A percentile compares a stretch with the other conserved stretches of the same genome.
Conservation (phyloP, 2,888 invertebrate species). For the Spisula subtruncata region DNA sequence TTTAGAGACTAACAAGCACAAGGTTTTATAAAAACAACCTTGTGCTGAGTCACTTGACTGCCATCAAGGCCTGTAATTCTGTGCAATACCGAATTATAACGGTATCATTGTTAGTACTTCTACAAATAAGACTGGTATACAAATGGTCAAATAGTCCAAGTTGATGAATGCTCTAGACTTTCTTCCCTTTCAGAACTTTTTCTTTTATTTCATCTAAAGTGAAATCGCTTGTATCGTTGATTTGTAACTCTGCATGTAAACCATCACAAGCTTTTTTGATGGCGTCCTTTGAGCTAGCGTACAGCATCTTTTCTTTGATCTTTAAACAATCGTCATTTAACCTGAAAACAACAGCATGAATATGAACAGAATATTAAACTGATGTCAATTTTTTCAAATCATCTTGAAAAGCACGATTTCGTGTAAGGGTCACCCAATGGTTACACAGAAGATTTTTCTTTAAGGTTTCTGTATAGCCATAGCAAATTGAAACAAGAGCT, state of each 20-base stretch:
- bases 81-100: neutral
- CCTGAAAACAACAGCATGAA: constrained; percentile 40
- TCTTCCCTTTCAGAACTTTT: neutral
- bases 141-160: constrained; percentile 6
- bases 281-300: constrained; percentile 32
- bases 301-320: constrained; percentile 42
- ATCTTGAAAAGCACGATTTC: no score
- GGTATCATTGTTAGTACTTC: neutral
- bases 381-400: no score
- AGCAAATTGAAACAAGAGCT: no score
- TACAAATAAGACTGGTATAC: constrained; percentile 4
- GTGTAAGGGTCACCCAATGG: no score
- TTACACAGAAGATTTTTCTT: no score
- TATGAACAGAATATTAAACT: no score
- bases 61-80: neutral
- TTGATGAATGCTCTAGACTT: neutral
- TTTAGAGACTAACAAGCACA: no score
- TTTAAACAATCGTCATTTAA: constrained; percentile 21
- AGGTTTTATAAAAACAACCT: neutral
- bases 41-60: neutral
- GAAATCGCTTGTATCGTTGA: neutral
- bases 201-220: neutral
- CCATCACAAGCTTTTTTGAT: constrained; percentile 17
- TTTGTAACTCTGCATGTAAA: neutral
- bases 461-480: no score